Conservation (phyloP, 2,888 invertebrate genomes). For the Rhagium mordax region DNA sequence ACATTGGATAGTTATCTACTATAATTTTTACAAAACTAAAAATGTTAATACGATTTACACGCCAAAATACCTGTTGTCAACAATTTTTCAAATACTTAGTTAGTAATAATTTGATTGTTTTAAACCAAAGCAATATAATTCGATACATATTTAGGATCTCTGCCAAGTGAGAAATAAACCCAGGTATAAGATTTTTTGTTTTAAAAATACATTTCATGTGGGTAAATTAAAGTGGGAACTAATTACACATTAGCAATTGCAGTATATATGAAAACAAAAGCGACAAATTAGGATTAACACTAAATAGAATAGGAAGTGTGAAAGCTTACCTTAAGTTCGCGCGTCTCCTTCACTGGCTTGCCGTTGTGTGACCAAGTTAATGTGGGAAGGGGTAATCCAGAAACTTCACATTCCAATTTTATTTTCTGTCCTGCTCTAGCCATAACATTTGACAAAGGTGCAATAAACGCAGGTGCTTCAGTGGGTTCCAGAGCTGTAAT, state of each 20-base stretch:
- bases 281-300: not conserved
- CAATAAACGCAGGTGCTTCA: conserved; percentile 76
- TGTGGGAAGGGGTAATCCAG: conserved; percentile 77
- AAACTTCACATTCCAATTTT: conserved; percentile 80
- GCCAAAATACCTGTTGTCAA: too few relatives aligned
- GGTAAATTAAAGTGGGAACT: conserved; percentile 19
- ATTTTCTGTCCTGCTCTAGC: conserved; percentile 82
- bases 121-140: conserved; percentile 23
- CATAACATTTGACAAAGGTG: conserved; percentile 80
- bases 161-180: conserved; percentile 45
- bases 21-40: too few relatives aligned
- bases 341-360: conserved; percentile 75
- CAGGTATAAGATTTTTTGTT: conserved; percentile 15
- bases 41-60: too few relatives aligned
- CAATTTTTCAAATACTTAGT: not conserved
- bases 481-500: conserved; percentile 75
- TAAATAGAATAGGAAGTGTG: not conserved
- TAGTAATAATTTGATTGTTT: conserved; percentile 15
- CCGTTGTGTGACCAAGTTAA: conserved; percentile 81
- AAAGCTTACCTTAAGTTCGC: conserved; percentile 75
- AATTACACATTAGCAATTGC: not conserved
- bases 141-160: conserved; percentile 37
- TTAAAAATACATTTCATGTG: conserved; percentile 23
- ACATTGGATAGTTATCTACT: not conserved
- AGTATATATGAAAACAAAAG: not conserved